Conservation (phyloP, 2,888 invertebrate species). For the Temnothorax unifasciatus region DNA sequence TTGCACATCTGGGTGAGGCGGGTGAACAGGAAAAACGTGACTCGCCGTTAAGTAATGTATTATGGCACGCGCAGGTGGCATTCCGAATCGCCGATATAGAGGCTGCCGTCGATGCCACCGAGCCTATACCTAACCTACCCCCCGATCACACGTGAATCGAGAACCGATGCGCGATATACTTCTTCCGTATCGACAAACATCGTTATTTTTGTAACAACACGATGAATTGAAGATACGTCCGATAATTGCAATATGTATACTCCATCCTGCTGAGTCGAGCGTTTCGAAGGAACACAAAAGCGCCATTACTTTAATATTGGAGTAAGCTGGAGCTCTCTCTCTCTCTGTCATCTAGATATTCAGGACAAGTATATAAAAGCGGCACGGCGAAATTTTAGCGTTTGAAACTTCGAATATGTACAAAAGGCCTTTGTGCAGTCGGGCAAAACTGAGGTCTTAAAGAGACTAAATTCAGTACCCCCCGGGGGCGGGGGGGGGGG, state of each 20-base stretch:
- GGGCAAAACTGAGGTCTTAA: constrained; percentile 26
- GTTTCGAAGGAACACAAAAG: constrained; percentile 1
- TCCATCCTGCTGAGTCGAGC: neutral
- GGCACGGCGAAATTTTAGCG: constrained; percentile 5
- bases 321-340: neutral
- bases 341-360: constrained; percentile 1
- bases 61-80: constrained; percentile 63
- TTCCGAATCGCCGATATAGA: constrained; percentile 44
- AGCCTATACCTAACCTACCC: neutral
- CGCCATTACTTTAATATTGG: constrained; percentile 22
- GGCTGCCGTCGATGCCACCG: constrained; percentile 21
- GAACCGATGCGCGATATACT: constrained; percentile 3
- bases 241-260: neutral
- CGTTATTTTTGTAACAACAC: constrained; percentile 1
- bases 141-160: constrained; percentile 20
- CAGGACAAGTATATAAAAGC: neutral
- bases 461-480: constrained; percentile 13
- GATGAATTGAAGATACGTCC: neutral
- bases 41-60: constrained; percentile 73
- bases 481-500: neutral
- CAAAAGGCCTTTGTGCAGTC: constrained; percentile 21
- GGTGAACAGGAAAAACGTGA: constrained; percentile 69
- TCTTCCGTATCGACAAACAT: constrained; percentile 12
- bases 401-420: constrained; percentile 14
- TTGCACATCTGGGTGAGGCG: constrained; percentile 55